Evolutionary conservation across 2,113 vertebrate species (phyloP).

Genomic region (Lepus americanus): DNA sequence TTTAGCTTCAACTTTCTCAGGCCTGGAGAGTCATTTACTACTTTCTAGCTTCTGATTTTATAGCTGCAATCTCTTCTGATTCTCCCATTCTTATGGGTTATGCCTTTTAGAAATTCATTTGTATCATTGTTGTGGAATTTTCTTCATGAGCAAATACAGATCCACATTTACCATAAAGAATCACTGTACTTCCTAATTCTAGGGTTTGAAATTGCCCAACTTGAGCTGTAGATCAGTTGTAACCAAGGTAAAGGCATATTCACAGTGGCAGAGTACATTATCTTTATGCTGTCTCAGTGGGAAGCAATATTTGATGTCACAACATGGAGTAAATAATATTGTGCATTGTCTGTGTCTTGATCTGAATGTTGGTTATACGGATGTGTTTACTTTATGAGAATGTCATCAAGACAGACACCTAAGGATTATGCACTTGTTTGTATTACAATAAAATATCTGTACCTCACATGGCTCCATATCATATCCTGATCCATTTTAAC

Average conservation of each 20-base stretch:
- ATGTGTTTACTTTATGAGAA: conserved; percentile 54
- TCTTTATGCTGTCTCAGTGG: conserved; percentile 53
- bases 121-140: conserved; percentile 45
- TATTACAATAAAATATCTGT: background rate
- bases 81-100: background rate
- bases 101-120: background rate
- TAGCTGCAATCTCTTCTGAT: background rate
- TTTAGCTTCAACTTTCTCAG: conserved; percentile 38
- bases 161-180: conserved; percentile 30
- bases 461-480: background rate
- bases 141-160: conserved; percentile 36
- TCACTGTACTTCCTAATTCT: conserved; percentile 35
- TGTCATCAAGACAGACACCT: background rate
- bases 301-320: conserved; percentile 63
- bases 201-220: conserved; percentile 45
- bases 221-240: conserved; percentile 29
- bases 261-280: conserved; percentile 24
- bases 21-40: background rate
- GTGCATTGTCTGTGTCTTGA: conserved; percentile 19
- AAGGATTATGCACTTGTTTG: background rate
- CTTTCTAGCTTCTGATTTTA: background rate
- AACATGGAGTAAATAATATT: conserved; percentile 23
- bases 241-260: conserved; percentile 61
- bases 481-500: background rate
- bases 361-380: conserved; percentile 25